A percentile compares a stretch with the other conserved stretches of the same genome.
Evolutionary conservation across 2,888 invertebrate species (phyloP).

Genomic region (Oxycera nigricornis): DNA sequence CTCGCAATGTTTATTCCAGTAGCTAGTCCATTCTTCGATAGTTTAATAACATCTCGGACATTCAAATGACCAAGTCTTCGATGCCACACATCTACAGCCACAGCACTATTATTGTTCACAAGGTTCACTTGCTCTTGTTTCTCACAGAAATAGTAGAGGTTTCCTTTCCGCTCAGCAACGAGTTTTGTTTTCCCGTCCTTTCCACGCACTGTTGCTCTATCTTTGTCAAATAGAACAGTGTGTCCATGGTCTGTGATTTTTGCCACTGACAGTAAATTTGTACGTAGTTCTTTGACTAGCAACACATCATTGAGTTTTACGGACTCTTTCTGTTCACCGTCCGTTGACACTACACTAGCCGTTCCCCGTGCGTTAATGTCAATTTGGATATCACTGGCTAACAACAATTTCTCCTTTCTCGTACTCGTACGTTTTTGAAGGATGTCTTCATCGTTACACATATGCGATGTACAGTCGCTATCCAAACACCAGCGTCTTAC

Average conservation of each 20-base stretch:
- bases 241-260: constrained; percentile 40
- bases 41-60: background rate
- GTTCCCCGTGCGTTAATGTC: background rate
- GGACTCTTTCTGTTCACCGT: background rate
- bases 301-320: constrained; percentile 32
- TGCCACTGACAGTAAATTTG: constrained; percentile 38
- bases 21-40: background rate
- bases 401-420: too few species aligned
- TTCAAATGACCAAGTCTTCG: constrained; percentile 7
- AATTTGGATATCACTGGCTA: background rate
- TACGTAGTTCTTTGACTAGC: constrained; percentile 18
- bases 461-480: background rate
- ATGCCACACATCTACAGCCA: constrained; percentile 5
- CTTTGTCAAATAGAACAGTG: constrained; percentile 35
- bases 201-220: background rate
- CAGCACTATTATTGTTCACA: background rate
- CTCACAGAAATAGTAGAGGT: background rate
- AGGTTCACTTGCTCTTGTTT: background rate
- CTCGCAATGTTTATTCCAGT: background rate
- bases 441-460: background rate
- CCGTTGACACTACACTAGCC: background rate
- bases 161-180: background rate
- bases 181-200: background rate
- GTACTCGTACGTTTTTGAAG: background rate
- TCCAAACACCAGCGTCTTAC: background rate